phyloP scores from a whole-genome alignment of 2,113 vertebrate genomes.

The Mesoclemmys tuberculata region DNA sequence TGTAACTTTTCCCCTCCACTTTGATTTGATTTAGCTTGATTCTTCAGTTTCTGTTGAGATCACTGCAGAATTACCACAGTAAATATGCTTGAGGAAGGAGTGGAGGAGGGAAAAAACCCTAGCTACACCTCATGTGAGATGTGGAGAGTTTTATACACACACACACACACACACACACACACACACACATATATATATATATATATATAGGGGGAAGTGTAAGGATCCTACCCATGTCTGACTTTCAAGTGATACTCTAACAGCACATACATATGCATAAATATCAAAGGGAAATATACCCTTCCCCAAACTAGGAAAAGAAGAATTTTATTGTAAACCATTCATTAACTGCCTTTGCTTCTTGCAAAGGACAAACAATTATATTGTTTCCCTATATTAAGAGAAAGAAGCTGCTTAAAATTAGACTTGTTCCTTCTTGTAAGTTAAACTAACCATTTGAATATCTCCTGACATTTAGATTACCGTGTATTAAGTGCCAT shows the following conservation, averaged over 20 bases:
- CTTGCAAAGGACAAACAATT: not conserved
- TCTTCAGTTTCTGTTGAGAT: not conserved
- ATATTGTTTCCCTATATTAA: not conserved
- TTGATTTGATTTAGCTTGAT: not conserved
- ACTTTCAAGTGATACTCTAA: not conserved
- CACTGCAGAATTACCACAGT: not conserved
- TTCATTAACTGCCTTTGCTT: not conserved
- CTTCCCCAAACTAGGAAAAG: not conserved
- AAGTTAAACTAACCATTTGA: not conserved
- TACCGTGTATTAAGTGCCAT: not conserved
- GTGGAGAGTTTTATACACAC: not conserved
- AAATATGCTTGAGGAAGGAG: fast-evolving
- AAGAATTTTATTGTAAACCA: not conserved
- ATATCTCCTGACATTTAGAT: not conserved
- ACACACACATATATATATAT: no score
- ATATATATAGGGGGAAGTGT: not conserved
- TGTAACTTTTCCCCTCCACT: not conserved
- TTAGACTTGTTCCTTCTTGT: not conserved
- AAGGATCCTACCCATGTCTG: not conserved
- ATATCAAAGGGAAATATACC: not conserved
- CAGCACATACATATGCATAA: not conserved
- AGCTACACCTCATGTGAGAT: not conserved
- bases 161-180: no score
- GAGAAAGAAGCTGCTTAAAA: not conserved
- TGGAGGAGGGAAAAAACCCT: not conserved